Percentiles rank a stretch among this genome's conserved stretches.
These are phyloP conservation scores for Azorinus chamasolen DNA, from an alignment of 2,888 invertebrate species.

Conservation along the genomic window DNA sequence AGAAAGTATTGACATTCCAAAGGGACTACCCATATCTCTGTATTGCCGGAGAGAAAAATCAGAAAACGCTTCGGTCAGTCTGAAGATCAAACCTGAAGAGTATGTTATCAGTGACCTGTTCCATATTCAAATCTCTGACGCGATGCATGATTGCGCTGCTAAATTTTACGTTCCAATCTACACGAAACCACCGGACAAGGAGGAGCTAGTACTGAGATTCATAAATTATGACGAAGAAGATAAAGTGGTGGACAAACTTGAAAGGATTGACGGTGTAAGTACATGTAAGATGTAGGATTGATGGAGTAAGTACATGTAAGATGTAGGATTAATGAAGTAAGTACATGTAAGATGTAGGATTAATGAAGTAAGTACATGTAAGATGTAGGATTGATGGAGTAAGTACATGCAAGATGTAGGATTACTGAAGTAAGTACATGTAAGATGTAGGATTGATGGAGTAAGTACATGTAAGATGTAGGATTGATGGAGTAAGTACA, in stretches of 20 bases:
- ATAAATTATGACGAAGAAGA: conserved; percentile 14
- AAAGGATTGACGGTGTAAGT: conserved; percentile 3
- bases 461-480: too few species aligned
- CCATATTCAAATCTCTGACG: conserved; percentile 50
- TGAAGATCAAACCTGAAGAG: conserved; percentile 38
- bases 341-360: too few species aligned
- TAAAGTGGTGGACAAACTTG: background rate
- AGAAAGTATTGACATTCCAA: conserved; percentile 42
- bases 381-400: too few species aligned
- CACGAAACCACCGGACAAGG: conserved; percentile 45
- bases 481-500: too few species aligned
- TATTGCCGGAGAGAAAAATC: conserved; percentile 55
- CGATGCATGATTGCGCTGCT: conserved; percentile 36
- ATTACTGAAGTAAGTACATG: too few species aligned
- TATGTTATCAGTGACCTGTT: conserved; percentile 49
- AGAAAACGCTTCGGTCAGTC: conserved; percentile 45
- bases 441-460: too few species aligned
- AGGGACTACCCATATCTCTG: conserved; percentile 30
- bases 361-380: too few species aligned
- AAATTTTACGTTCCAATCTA: conserved; percentile 53
- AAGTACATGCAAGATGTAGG: too few species aligned
- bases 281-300: too few species aligned
- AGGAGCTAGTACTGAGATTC: conserved; percentile 50
- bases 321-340: too few species aligned
- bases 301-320: too few species aligned